Evolutionary conservation across 2,797 vertebrate species (phyloP), one percentile per base, ranked within the genome.

Genomic region (Melanotaenia trifasciata): DNA sequence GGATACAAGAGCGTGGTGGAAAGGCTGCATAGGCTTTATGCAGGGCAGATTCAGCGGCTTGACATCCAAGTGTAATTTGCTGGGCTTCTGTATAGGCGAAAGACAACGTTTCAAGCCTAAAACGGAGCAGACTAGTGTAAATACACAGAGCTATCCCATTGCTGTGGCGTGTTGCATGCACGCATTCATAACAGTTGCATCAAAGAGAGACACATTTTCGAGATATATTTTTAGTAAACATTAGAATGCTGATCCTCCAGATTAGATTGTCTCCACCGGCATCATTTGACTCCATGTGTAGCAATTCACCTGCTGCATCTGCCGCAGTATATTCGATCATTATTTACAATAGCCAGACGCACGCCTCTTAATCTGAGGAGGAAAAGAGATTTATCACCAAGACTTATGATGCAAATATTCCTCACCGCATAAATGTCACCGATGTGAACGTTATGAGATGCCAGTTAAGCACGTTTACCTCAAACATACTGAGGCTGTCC

Each of bases 11-110:
- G 84, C 75, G 72, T 58, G 79, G 81, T 81, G 75, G 84, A 78
- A 85, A 86, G 84, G 84, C 87, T 90, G 84, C 81, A 87, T 53
- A 77, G 83, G 84, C 84, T 88, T 85, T 83, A 77, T 83, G 87
- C 87, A 62, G 80, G 84, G 80, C 83, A 87, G 76, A 78, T 81
- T 85, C 83, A 77, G 72, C 67, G 36, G 76, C 75, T 80, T 83
- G 80, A 87, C 85, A 87, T 86, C 81, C 82, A 22, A 72, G 61
- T 76, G 76, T 89, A 87, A 90, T 89, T 89, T 89, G 87, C 70
- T 70, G 69, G 36, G 76, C 61, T 83, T 85, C 87, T 70, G 76
- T 80, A 72, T 72, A 64, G 43, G 47, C 73, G 38, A 64, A 61
- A 84, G 67, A 82, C 69, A 38, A 69, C 30, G 57, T 38, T 79